Percentiles rank a stretch among this genome's conserved stretches.
Conservation (phyloP, 2,797 vertebrate species). For the Triplophysa yarkandensis region DNA sequence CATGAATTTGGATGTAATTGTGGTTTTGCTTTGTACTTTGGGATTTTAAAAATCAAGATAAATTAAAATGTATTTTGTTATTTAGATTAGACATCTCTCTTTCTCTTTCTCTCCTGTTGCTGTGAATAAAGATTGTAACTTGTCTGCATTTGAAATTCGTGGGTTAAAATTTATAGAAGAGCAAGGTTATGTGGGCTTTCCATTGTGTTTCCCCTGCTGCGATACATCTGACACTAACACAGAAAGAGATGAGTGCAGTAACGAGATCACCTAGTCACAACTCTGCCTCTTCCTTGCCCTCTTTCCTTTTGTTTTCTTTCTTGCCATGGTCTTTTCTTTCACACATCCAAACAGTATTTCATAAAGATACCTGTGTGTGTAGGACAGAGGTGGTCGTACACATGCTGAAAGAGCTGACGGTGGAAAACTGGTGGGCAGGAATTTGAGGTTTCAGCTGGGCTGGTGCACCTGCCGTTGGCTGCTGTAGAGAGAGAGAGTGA, state of each 20-base stretch:
- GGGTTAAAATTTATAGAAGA: not conserved
- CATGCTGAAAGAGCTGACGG: slow-evolving; percentile 62
- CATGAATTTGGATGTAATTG: not conserved
- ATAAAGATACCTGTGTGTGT: slow-evolving; percentile 40
- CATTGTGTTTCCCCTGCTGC: slow-evolving; percentile 25
- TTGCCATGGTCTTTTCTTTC: not conserved
- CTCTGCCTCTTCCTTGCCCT: slow-evolving; percentile 6
- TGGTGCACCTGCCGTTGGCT: slow-evolving; percentile 61
- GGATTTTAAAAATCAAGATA: not conserved
- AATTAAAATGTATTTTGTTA: not conserved
- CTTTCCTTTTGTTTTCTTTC: slow-evolving; percentile 10
- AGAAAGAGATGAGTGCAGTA: not conserved
- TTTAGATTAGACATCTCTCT: slow-evolving; percentile 8
- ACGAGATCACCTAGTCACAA: slow-evolving; percentile 21
- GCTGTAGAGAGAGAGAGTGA: slow-evolving; percentile 22
- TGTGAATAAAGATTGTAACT: slow-evolving; percentile 1
- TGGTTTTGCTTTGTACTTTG: not conserved
- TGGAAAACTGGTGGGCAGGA: slow-evolving; percentile 58
- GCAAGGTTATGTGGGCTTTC: slow-evolving; percentile 4
- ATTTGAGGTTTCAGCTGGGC: slow-evolving; percentile 54
- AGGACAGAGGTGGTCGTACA: slow-evolving; percentile 36
- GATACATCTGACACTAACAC: slow-evolving; percentile 16
- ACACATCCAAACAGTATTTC: slow-evolving; percentile 7
- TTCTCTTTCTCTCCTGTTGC: not conserved
- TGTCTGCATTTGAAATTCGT: not conserved